phyloP scores from a whole-genome alignment of 64 coral and sea anemone genomes.

The Actinia equina region DNA sequence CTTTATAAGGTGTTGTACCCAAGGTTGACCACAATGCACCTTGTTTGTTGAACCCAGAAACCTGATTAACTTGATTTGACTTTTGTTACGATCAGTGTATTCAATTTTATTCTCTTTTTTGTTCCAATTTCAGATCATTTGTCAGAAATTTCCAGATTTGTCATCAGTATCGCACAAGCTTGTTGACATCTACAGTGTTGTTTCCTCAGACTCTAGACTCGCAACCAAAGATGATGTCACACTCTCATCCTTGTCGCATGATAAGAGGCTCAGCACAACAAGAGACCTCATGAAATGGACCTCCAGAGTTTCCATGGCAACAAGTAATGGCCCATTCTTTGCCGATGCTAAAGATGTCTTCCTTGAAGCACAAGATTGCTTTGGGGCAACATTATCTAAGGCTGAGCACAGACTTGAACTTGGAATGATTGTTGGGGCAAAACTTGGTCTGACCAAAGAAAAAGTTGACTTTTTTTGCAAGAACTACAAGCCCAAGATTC shows the following conservation, averaged over 20 bases:
- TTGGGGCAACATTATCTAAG: slow-evolving; percentile 75
- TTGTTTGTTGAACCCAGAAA: too few species aligned
- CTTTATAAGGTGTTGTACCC: not conserved
- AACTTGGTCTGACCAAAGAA: slow-evolving; percentile 83
- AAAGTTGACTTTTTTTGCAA: slow-evolving; percentile 87
- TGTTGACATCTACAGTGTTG: not conserved
- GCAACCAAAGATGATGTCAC: slow-evolving; percentile 46
- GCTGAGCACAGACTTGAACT: slow-evolving; percentile 42
- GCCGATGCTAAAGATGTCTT: slow-evolving; percentile 77
- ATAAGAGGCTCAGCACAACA: slow-evolving; percentile 67
- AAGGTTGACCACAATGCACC: not conserved
- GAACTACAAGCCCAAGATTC: slow-evolving; percentile 85
- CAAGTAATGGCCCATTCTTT: slow-evolving; percentile 39
- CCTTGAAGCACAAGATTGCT: slow-evolving; percentile 91
- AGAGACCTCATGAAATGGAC: slow-evolving; percentile 96
- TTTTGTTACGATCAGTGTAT: too few species aligned
- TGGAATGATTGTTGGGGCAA: slow-evolving; percentile 74
- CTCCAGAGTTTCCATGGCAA: slow-evolving; percentile 50
- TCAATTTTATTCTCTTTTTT: not conserved
- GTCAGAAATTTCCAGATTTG: slow-evolving; percentile 62
- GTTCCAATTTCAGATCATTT: slow-evolving; percentile 49
- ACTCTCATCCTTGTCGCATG: slow-evolving; percentile 43
- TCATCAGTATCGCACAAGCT: slow-evolving; percentile 59
- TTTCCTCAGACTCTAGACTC: slow-evolving; percentile 68
- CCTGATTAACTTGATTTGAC: too few species aligned